Conservation (phyloP, 2,113 vertebrate genomes). For the Bubo bubo region DNA sequence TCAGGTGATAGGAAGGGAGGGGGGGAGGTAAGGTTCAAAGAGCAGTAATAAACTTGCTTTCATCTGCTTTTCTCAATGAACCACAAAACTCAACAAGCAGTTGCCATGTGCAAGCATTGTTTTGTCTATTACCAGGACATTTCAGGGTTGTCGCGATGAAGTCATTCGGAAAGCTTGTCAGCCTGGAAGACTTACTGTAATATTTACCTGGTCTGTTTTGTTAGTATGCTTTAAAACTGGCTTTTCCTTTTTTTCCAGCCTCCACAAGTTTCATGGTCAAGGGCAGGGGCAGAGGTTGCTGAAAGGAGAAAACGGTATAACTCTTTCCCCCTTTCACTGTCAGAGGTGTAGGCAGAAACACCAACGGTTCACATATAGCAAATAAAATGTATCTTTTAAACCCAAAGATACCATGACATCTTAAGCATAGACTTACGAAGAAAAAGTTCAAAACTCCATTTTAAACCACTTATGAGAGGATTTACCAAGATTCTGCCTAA, state of each 20-base stretch:
- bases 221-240: background rate
- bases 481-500: conserved; percentile 79
- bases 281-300: background rate
- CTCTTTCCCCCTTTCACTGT: background rate
- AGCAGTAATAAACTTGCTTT: conserved; percentile 32
- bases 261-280: background rate
- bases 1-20: conserved; percentile 25
- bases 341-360: background rate
- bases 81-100: conserved; percentile 7
- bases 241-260: background rate
- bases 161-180: background rate
- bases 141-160: background rate
- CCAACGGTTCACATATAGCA: background rate
- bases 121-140: background rate
- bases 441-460: conserved; percentile 75
- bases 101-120: background rate
- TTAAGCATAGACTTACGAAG: conserved; percentile 45
- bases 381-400: conserved; percentile 60
- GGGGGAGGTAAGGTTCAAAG: conserved; percentile 43
- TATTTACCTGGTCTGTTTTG: background rate
- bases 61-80: conserved; percentile 14
- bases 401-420: conserved; percentile 66
- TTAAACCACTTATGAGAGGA: conserved; percentile 81
- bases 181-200: background rate
- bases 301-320: background rate